phyloP scores from a whole-genome alignment of 2,888 invertebrate genomes.

The Lagria hirta region DNA sequence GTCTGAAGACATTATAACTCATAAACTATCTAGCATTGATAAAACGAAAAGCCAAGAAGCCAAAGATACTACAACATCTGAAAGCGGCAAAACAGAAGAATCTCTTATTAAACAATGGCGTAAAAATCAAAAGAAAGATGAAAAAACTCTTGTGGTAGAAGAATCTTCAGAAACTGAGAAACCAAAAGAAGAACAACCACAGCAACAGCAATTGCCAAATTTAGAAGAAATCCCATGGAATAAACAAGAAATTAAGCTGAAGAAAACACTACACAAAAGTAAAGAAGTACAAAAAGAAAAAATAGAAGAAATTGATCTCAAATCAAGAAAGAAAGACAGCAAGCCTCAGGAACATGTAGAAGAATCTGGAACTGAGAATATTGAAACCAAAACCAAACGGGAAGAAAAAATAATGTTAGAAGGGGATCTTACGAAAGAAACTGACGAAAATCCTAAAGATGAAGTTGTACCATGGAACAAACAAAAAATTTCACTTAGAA shows the following conservation, averaged over 20 bases:
- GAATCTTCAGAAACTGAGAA: slow-evolving; percentile 6
- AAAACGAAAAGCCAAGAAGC: no score
- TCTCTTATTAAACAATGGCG: neutral
- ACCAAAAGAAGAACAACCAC: neutral
- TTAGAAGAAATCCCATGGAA: slow-evolving; percentile 60
- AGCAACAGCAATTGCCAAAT: no score
- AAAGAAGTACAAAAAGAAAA: slow-evolving; percentile 54
- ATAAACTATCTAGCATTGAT: no score
- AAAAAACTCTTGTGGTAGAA: slow-evolving; percentile 4
- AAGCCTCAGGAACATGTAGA: no score
- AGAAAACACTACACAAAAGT: slow-evolving; percentile 50
- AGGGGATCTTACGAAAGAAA: no score
- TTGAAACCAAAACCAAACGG: no score
- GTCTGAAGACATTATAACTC: slow-evolving; percentile 29
- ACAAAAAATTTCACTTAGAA: slow-evolving; percentile 60
- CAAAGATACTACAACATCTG: no score
- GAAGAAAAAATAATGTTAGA: no score
- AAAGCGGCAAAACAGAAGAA: slow-evolving; percentile 5
- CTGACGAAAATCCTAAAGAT: slow-evolving; percentile 29
- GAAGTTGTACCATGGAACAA: slow-evolving; percentile 61
- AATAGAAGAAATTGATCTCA: slow-evolving; percentile 42
- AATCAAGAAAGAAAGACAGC: no score
- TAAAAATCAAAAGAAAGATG: slow-evolving; percentile 11
- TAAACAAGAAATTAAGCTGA: slow-evolving; percentile 62
- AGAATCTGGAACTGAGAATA: no score